These are phyloP conservation scores for Cheumatopsyche charites DNA, from an alignment of 1,140 invertebrate genomes.

Conservation along the genomic window DNA sequence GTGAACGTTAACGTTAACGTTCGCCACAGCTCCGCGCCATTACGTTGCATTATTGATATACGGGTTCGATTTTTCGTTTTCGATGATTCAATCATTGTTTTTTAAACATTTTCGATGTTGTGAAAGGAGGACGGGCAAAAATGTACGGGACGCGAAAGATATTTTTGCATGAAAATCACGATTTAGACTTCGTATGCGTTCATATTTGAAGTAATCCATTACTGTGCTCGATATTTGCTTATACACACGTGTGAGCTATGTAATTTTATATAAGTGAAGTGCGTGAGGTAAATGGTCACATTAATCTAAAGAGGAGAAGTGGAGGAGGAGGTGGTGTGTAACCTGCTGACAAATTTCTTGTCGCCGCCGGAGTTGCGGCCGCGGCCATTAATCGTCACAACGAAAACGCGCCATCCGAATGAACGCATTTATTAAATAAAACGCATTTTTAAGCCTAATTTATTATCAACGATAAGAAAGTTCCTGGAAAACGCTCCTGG, in stretches of 20 bases:
- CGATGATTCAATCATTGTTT: too few relatives aligned
- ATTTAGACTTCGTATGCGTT: too few relatives aligned
- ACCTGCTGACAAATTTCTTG: conserved; percentile 47
- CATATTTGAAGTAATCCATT: too few relatives aligned
- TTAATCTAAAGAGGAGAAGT: conserved; percentile 16
- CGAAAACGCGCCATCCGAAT: conserved; percentile 10
- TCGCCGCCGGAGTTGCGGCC: conserved; percentile 40
- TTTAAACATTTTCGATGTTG: too few relatives aligned
- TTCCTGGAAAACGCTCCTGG: not conserved
- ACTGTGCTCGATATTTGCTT: too few relatives aligned
- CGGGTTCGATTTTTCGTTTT: too few relatives aligned
- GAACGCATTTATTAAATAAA: conserved; percentile 24
- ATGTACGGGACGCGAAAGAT: too few relatives aligned
- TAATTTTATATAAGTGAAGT: not conserved
- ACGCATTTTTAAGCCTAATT: conserved; percentile 28
- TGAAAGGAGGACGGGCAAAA: too few relatives aligned
- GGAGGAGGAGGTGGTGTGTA: conserved; percentile 9
- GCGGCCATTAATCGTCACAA: conserved; percentile 12
- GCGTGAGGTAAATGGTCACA: conserved; percentile 27
- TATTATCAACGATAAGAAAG: conserved; percentile 10
- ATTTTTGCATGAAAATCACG: too few relatives aligned
- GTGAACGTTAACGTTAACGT: conserved; percentile 25
- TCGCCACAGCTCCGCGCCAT: too few relatives aligned
- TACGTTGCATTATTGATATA: too few relatives aligned
- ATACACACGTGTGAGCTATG: too few relatives aligned